Percentiles rank a stretch among this genome's conserved stretches.
Conservation (phyloP, 2,888 invertebrate genomes). For the Cryptus viduatorius region DNA sequence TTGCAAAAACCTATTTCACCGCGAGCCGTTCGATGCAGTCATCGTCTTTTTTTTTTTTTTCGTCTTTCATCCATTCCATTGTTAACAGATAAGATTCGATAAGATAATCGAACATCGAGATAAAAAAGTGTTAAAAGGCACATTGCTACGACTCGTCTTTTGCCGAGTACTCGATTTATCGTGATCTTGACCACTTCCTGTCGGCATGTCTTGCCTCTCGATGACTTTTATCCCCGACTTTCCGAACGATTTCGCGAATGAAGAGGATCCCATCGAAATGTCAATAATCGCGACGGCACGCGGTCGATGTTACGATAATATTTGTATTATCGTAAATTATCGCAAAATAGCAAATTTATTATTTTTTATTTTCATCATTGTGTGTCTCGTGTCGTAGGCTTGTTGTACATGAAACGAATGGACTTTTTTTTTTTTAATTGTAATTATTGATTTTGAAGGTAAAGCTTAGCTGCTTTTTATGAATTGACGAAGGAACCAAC, state of each 20-base stretch:
- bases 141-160: slow-evolving; percentile 14
- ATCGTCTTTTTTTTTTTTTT: neutral
- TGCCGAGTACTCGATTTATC: neutral
- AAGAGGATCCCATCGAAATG: neutral
- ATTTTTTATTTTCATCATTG: neutral
- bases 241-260: neutral
- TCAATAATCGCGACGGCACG: neutral
- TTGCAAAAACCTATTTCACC: neutral
- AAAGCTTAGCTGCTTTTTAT: slow-evolving; percentile 40
- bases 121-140: slow-evolving; percentile 44
- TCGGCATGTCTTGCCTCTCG: neutral
- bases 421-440: slow-evolving; percentile 19
- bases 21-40: slow-evolving; percentile 5
- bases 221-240: neutral
- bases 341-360: neutral
- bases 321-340: neutral
- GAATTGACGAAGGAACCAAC: slow-evolving; percentile 42
- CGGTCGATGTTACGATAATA: neutral
- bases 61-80: neutral
- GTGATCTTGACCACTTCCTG: slow-evolving; percentile 13
- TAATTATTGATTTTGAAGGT: slow-evolving; percentile 50
- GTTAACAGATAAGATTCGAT: slow-evolving; percentile 49
- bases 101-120: slow-evolving; percentile 59
- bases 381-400: neutral
- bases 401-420: neutral